Evolutionary conservation across 2,113 vertebrate genomes (phyloP), one percentile per base, ranked within the genome.

Genomic region (Aptenodytes forsteri): DNA sequence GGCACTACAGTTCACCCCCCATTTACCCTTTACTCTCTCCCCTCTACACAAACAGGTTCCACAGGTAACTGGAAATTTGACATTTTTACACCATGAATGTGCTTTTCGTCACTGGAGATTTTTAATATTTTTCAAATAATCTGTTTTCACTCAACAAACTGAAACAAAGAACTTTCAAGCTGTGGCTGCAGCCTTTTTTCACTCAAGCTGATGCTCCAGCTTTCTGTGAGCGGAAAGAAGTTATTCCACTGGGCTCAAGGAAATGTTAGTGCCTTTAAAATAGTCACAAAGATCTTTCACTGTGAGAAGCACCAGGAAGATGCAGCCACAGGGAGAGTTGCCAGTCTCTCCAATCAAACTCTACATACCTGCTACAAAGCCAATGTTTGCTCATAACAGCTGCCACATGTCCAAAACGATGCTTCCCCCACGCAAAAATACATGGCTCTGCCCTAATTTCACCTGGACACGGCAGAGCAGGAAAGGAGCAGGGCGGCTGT

Each of bases 391-490:
- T 42, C 22, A 0, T 29, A 27, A 13, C 36, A 54, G 66, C 49
- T 72, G 40, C 56, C 61, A 23, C 11, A 1, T 7, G 26, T 13
- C 29, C 81, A 17, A 34, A 70, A 29, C 0, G 19, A 38, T 27
- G 55, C 7, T 42, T 30, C 15, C 32, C 40, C 42, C 5, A 0
- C 0, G 11, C 46, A 80, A 59, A 40, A 62, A 11, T 13, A 34
- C 2, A 9, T 0, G 15, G 36, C 54, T 64, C 15, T 76, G 80
- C 52, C 83, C 44, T 34, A 18, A 23, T 0, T 65, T 22, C 30
- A 19, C 36, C 18, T 1, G 4, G 22, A 6, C 34, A 10, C 0
- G 2, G 80, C 47, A 49, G 27, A 34, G 66, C 14, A 44, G 76
- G 52, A 14, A 44, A 19, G 54, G 14, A 49, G 26, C 16, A 7